A percentile compares a stretch with the other conserved stretches of the same genome.
phyloP scores from a whole-genome alignment of 2,797 vertebrate genomes.

The Phataginus tricuspis region DNA sequence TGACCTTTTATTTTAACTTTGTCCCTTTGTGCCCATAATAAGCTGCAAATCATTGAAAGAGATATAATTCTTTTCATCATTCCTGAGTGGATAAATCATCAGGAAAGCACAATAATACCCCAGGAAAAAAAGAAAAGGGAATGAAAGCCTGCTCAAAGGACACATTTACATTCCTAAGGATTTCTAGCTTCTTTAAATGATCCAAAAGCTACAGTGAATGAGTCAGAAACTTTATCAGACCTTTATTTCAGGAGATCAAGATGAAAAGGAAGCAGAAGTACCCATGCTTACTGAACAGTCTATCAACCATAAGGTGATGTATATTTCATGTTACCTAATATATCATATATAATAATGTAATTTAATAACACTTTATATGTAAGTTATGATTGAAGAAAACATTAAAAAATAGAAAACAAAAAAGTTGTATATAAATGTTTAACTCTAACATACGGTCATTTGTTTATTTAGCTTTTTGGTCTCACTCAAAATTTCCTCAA shows the following conservation, averaged over 20 bases:
- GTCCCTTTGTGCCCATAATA: neutral
- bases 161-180: neutral
- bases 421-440: neutral
- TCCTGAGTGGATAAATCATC: conserved; percentile 29
- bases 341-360: neutral
- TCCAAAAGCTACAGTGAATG: neutral
- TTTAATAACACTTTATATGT: neutral
- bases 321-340: neutral
- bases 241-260: neutral
- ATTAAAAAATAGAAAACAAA: neutral
- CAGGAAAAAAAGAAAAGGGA: neutral
- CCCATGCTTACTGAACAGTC: neutral
- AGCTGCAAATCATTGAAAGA: conserved; percentile 30
- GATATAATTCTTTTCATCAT: conserved; percentile 39
- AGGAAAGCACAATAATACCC: conserved; percentile 18
- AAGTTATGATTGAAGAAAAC: neutral
- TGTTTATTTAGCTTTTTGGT: conserved; percentile 7
- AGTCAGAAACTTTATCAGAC: conserved; percentile 22
- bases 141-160: neutral
- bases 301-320: neutral
- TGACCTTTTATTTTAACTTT: conserved; percentile 51
- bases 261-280: neutral
- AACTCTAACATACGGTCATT: neutral
- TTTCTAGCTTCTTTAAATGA: conserved; percentile 9
- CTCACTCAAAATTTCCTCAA: neutral